Conservation (phyloP, 2,113 vertebrate species). For the Pagrus major region DNA sequence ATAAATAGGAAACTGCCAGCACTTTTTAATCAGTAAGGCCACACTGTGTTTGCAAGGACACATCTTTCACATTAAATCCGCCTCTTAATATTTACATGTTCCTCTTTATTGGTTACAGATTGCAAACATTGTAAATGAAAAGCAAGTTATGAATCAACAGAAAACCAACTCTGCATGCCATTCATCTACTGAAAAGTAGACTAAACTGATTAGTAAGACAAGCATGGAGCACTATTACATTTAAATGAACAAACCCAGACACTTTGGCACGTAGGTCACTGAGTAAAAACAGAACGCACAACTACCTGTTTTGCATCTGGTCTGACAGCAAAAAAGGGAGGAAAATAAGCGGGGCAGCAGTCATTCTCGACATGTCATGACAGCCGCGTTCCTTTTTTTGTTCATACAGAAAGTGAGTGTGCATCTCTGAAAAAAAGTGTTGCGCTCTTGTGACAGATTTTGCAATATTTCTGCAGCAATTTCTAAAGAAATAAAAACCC, state of each 20-base stretch:
- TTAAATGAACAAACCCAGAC: slow-evolving; percentile 35
- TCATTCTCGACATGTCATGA: slow-evolving; percentile 37
- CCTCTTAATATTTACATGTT: background rate
- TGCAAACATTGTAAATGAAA: background rate
- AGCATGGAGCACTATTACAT: slow-evolving; percentile 23
- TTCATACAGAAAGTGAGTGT: slow-evolving; percentile 14
- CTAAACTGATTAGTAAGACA: slow-evolving; percentile 18
- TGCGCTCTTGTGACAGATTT: background rate
- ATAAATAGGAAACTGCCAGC: background rate
- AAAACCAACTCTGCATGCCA: background rate
- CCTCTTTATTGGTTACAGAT: background rate
- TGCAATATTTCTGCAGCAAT: background rate
- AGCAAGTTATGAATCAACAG: background rate
- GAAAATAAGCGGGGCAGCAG: background rate
- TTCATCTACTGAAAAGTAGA: slow-evolving; percentile 11
- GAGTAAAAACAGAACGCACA: slow-evolving; percentile 35
- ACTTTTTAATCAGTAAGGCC: background rate
- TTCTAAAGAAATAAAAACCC: slow-evolving; percentile 3
- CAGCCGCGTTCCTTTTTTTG: slow-evolving; percentile 35
- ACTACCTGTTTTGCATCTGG: slow-evolving; percentile 47
- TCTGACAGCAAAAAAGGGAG: slow-evolving; percentile 19
- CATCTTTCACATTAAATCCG: background rate
- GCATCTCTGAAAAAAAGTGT: background rate
- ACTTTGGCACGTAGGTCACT: slow-evolving; percentile 24
- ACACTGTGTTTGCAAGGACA: background rate